These are phyloP conservation scores for Labrus mixtus DNA, from an alignment of 2,113 vertebrate species.

Conservation along the genomic window DNA sequence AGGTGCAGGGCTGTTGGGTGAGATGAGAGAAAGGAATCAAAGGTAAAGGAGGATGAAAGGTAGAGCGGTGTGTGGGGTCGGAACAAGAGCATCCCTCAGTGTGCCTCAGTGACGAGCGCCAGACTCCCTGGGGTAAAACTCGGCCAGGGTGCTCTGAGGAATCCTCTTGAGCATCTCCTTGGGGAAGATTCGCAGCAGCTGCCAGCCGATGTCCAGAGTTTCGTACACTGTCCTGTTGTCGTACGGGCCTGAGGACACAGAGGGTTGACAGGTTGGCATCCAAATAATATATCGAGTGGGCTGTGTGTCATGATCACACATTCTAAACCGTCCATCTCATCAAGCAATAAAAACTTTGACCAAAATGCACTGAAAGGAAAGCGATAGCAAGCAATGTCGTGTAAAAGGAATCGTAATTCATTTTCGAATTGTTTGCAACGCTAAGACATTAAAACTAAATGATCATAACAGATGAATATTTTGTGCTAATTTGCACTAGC, in stretches of 20 bases:
- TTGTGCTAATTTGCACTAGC: too few species aligned
- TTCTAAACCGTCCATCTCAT: background rate
- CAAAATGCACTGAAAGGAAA: too few species aligned
- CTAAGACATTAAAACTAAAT: too few species aligned
- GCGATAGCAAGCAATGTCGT: too few species aligned
- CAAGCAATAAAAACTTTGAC: background rate
- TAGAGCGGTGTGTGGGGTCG: background rate
- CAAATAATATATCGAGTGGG: background rate
- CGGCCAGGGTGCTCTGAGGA: conserved; percentile 93
- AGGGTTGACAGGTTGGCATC: background rate
- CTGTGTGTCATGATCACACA: background rate
- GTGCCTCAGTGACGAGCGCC: conserved; percentile 74
- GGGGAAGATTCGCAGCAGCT: conserved; percentile 97
- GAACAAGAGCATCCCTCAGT: background rate
- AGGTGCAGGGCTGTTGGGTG: background rate
- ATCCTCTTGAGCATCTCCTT: conserved; percentile 99
- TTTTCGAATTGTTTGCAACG: too few species aligned
- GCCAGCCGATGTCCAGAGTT: conserved; percentile 98
- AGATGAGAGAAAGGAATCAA: background rate
- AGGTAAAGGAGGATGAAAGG: background rate
- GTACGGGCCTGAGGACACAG: conserved; percentile 64
- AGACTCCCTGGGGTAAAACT: conserved; percentile 96
- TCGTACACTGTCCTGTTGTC: conserved; percentile 94
- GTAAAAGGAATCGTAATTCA: too few species aligned
- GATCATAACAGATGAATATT: too few species aligned